phyloP scores from a whole-genome alignment of 30 jellyfish, hydroid and myxozoan species.

The Turritopsis rubra region DNA sequence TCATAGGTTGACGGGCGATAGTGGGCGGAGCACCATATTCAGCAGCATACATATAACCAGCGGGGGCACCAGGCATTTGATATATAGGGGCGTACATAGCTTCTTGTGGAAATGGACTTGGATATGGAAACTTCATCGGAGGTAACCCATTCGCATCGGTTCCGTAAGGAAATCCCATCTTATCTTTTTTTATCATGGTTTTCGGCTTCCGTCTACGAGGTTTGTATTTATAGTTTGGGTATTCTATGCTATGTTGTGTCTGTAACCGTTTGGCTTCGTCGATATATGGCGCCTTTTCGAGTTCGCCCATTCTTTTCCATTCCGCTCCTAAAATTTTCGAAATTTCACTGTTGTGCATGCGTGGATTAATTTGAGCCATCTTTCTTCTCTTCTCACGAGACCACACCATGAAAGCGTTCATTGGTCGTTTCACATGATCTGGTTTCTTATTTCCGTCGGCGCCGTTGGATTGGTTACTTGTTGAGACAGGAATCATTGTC shows the following conservation, averaged over 20 bases:
- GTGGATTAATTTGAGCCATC: conserved; percentile 96
- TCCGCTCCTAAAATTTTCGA: conserved; percentile 98
- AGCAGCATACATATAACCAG: conserved; percentile 76
- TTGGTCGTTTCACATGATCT: conserved; percentile 97
- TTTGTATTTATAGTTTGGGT: conserved; percentile 96
- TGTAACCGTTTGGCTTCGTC: conserved; percentile 96
- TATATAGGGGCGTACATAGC: conserved; percentile 92
- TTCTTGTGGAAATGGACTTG: conserved; percentile 74
- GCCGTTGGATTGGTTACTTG: neutral
- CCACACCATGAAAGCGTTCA: conserved; percentile 99
- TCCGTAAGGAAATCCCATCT: conserved; percentile 91
- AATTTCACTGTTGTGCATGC: conserved; percentile 98
- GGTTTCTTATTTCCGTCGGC: conserved; percentile 21
- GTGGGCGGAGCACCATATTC: conserved; percentile 34
- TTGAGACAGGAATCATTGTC: neutral
- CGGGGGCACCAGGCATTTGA: conserved; percentile 78
- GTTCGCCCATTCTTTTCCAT: conserved; percentile 93
- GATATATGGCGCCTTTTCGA: conserved; percentile 88
- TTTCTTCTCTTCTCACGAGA: conserved; percentile 86
- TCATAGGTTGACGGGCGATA: conserved; percentile 80
- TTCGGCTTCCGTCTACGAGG: conserved; percentile 97
- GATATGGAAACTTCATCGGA: conserved; percentile 91
- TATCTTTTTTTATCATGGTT: conserved; percentile 82
- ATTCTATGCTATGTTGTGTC: conserved; percentile 95
- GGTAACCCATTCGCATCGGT: conserved; percentile 84